Percentiles rank a stretch among this genome's conserved stretches.
phyloP scores from a whole-genome alignment of 2,888 invertebrate species.

The Anoncus sp. region DNA sequence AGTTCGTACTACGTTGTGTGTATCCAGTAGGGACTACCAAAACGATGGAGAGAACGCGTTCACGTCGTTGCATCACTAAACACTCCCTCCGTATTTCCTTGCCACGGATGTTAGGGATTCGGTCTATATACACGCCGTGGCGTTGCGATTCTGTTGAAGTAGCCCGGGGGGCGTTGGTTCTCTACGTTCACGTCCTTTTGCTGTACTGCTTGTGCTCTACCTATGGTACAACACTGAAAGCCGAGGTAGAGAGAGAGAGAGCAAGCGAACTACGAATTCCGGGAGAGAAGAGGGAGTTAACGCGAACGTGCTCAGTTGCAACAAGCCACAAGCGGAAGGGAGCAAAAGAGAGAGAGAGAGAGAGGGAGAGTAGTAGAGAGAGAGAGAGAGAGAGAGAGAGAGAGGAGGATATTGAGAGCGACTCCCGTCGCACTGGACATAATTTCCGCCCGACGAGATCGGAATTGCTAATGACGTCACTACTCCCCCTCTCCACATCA shows the following conservation, averaged over 20 bases:
- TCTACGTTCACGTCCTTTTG: slow-evolving; percentile 17
- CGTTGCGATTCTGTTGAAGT: slow-evolving; percentile 34
- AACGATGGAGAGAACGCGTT: slow-evolving; percentile 35
- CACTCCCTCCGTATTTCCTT: slow-evolving; percentile 54
- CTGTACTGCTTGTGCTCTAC: neutral
- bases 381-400: slow-evolving; percentile 56
- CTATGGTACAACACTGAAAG: slow-evolving; percentile 22
- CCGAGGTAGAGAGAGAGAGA: slow-evolving; percentile 23
- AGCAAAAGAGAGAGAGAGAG: slow-evolving; percentile 49
- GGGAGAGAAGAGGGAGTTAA: slow-evolving; percentile 64
- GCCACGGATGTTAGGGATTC: slow-evolving; percentile 42
- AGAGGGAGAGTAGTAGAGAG: slow-evolving; percentile 54
- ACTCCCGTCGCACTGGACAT: slow-evolving; percentile 82
- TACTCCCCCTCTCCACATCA: slow-evolving; percentile 79
- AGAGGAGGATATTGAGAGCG: slow-evolving; percentile 82
- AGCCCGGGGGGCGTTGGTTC: slow-evolving; percentile 43
- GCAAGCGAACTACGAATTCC: slow-evolving; percentile 49
- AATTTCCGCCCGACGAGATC: slow-evolving; percentile 84
- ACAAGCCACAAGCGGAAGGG: slow-evolving; percentile 66
- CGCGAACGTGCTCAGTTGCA: slow-evolving; percentile 51
- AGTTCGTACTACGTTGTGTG: no score
- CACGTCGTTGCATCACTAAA: slow-evolving; percentile 47
- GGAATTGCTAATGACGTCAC: slow-evolving; percentile 83
- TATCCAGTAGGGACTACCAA: neutral
- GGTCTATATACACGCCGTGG: slow-evolving; percentile 17